Conservation (phyloP, 2,888 invertebrate genomes). For the Heliconius sara region DNA sequence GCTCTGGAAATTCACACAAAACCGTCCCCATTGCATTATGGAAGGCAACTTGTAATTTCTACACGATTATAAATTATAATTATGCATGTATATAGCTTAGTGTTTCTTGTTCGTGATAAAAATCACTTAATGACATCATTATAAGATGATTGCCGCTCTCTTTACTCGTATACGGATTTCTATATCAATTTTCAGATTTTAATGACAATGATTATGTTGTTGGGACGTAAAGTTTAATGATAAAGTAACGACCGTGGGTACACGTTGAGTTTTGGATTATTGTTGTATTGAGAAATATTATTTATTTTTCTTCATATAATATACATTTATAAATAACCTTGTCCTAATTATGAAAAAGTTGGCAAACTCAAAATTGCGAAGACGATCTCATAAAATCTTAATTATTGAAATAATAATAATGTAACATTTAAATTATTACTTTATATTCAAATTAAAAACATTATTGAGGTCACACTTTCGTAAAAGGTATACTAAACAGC, state of each 20-base stretch:
- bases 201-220: constrained; percentile 38
- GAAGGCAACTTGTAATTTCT: constrained; percentile 38
- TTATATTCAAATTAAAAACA: constrained; percentile 16
- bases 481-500: constrained; percentile 3
- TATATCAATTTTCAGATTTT: constrained; percentile 32
- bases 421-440: constrained; percentile 15
- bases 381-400: constrained; percentile 26
- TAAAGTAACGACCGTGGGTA: constrained; percentile 29
- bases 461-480: constrained; percentile 23
- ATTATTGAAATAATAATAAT: constrained; percentile 16
- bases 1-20: constrained; percentile 44
- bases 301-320: constrained; percentile 4
- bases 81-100: constrained; percentile 25
- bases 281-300: constrained; percentile 26
- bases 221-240: constrained; percentile 29
- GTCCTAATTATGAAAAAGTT: constrained; percentile 31
- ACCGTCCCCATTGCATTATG: constrained; percentile 43
- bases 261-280: constrained; percentile 10
- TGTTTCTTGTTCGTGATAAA: constrained; percentile 38
- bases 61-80: constrained; percentile 42
- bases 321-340: constrained; percentile 17
- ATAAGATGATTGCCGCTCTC: constrained; percentile 29
- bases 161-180: constrained; percentile 22
- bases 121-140: constrained; percentile 37
- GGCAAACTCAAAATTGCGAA: constrained; percentile 21